Base-by-base conservation (phyloP, 2,888 invertebrate species). In the Ophonus ardosiacus region DNA sequence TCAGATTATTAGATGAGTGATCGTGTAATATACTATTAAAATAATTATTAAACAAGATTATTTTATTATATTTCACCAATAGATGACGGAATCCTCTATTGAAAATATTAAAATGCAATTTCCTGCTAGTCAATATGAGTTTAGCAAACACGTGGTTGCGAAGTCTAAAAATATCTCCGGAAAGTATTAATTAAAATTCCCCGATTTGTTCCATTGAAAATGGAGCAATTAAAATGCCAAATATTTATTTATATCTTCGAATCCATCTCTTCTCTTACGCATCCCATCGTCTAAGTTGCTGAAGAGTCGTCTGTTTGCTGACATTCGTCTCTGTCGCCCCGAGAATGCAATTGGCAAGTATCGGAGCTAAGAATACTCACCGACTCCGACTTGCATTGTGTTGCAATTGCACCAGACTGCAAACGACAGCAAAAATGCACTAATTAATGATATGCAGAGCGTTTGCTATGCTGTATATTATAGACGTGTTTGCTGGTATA, bases 321-420 rank as follows among this genome's bases (percentile, higher is more conserved):
- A 51, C 43, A 51, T 51, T 51, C 43, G 43, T 51, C 43, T 51
- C 43, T 51, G 43, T 51, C 18, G 18, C 5, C 38, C 15, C 51
- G 0, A 43, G 76, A 76, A 76, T 76, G 76, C 76, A 76, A 76
- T 76, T 76, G 76, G 76, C 76, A 76, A 76, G 43, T 76, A 76
- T 56, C 56, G 76, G 51, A 51, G 43, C 43, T 51, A 51, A 51
- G 43, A 51, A 51, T 51, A 51, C 43, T 31, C 43, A 10, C 10
- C 13, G 43, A 13, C 43, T 51, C 31, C 5, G 31, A 51, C 43
- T 10, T 51, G 43, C 43, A 51, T 51, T 51, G 43, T 51, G 43
- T 51, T 51, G 43, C 7, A 51, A 51, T 31, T 51, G 43, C 43
- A 51, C 31, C 31, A 51, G 43, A 51, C 43, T 31, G 31, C 31